Conservation (phyloP, 2,113 vertebrate species). For the Zeus faber region DNA sequence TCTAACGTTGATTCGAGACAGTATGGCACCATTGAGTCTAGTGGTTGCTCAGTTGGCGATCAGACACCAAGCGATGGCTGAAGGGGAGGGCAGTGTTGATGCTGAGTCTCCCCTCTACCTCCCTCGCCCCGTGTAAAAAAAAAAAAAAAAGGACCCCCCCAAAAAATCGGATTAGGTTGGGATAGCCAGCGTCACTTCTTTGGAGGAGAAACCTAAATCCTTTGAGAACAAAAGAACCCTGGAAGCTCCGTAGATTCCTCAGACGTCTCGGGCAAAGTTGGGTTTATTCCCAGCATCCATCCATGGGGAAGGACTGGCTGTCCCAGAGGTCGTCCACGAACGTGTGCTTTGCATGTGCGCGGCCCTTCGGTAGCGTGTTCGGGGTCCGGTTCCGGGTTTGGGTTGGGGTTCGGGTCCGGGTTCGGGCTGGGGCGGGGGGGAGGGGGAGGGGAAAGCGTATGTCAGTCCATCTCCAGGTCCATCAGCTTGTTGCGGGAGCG, state of each 20-base stretch:
- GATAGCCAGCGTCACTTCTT: neutral
- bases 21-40: constrained; percentile 29
- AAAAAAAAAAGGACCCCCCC: neutral
- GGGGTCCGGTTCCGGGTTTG: neutral
- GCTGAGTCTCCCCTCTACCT: neutral
- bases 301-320: constrained; percentile 47
- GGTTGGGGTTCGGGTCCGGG: neutral
- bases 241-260: neutral
- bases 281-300: constrained; percentile 50
- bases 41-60: constrained; percentile 28
- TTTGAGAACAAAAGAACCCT: constrained; percentile 3
- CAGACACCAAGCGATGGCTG: neutral
- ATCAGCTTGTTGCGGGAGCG: constrained; percentile 84
- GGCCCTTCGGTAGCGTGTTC: constrained; percentile 50
- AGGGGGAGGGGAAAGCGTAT: constrained; percentile 52
- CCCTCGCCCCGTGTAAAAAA: neutral
- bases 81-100: no score
- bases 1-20: no score
- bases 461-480: constrained; percentile 94
- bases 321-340: constrained; percentile 61
- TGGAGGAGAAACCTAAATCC: no score
- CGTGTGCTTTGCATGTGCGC: constrained; percentile 38
- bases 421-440: constrained; percentile 31
- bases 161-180: neutral
- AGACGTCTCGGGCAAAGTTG: neutral